Evolutionary conservation across 2,888 invertebrate genomes (phyloP).

Genomic region (Blastobasis lacticolella): DNA sequence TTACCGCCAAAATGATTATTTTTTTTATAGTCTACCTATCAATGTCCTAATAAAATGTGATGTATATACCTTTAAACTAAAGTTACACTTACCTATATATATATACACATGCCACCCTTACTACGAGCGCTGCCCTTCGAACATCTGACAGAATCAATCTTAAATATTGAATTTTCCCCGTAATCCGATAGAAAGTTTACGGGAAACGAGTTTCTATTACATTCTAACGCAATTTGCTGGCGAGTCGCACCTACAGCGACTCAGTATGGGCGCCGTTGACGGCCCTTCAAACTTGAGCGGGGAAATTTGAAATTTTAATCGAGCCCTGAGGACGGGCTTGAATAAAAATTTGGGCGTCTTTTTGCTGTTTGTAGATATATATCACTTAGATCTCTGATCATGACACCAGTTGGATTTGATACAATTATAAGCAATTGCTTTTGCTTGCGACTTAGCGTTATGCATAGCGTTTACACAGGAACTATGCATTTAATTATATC

Average conservation of each 20-base stretch:
- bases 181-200: conserved; percentile 70
- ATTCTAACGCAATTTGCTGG: conserved; percentile 69
- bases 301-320: conserved; percentile 54
- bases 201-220: conserved; percentile 71
- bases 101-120: too few species aligned
- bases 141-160: conserved; percentile 71
- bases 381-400: too few species aligned
- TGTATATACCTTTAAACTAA: too few species aligned
- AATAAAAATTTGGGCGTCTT: conserved; percentile 12
- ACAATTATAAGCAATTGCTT: too few species aligned
- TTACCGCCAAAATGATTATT: too few species aligned
- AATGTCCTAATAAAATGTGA: too few species aligned
- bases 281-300: conserved; percentile 47
- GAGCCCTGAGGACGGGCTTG: neutral
- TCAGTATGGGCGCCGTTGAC: conserved; percentile 20
- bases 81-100: too few species aligned
- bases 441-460: too few species aligned
- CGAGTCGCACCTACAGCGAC: conserved; percentile 58
- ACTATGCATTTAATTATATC: too few species aligned
- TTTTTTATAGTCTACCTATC: too few species aligned
- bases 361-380: conserved; percentile 22
- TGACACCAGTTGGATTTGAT: too few species aligned
- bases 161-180: conserved; percentile 72
- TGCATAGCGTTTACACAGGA: too few species aligned
- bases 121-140: conserved; percentile 44